A percentile compares a stretch with the other conserved stretches of the same genome.
Conservation (phyloP, 2,113 vertebrate genomes). For the Galemys pyrenaicus region DNA sequence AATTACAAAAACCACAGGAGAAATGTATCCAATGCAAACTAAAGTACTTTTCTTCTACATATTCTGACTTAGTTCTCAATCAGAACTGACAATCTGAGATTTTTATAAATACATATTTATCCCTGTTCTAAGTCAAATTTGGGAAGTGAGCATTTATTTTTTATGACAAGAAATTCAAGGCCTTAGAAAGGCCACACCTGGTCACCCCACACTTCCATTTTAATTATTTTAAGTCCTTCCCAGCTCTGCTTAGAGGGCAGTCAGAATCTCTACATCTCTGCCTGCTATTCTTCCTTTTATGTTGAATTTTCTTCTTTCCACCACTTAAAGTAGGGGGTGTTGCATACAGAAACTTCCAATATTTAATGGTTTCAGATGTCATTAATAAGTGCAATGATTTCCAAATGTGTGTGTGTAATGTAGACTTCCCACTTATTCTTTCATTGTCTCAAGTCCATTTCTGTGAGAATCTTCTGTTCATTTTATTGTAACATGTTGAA, state of each 20-base stretch:
- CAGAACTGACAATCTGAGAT: not conserved
- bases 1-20: not conserved
- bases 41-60: not conserved
- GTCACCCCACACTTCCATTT: not conserved
- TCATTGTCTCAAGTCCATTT: not conserved
- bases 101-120: not conserved
- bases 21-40: not conserved
- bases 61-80: not conserved
- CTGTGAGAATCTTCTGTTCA: not conserved
- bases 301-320: not conserved
- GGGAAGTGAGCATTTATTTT: not conserved
- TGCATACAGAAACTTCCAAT: not conserved
- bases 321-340: not conserved
- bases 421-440: not conserved
- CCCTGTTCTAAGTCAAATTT: not conserved
- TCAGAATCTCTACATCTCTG: not conserved
- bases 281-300: not conserved
- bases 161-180: not conserved
- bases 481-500: not conserved
- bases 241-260: not conserved
- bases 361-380: not conserved
- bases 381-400: not conserved
- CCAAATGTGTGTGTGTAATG: not conserved
- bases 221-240: not conserved
- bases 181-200: accelerated